Evolutionary conservation across 92 coral and sea anemone species (phyloP).

Genomic region (Heliopora coerulea): DNA sequence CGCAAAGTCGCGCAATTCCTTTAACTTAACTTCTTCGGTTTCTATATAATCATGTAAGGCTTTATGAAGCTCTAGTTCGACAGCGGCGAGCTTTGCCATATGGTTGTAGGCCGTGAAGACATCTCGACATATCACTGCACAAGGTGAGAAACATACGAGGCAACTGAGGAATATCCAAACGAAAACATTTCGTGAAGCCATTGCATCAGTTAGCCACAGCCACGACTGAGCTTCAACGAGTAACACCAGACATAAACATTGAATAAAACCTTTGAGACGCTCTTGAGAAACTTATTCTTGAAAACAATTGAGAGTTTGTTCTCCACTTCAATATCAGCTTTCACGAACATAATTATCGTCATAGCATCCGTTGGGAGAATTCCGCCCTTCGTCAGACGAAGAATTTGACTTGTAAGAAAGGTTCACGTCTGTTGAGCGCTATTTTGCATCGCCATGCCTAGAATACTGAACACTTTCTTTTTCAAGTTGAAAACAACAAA

Average conservation of each 20-base stretch:
- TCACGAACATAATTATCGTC: background rate
- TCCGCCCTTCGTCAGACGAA: background rate
- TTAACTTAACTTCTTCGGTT: conserved; percentile 64
- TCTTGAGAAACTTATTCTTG: background rate
- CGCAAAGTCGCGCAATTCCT: conserved; percentile 57
- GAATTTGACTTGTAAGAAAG: background rate
- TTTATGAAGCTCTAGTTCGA: conserved; percentile 75
- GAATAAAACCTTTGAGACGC: background rate
- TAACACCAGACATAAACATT: background rate
- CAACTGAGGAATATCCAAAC: background rate
- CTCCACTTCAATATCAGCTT: background rate
- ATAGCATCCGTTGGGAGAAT: background rate
- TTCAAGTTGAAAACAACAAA: too few species aligned
- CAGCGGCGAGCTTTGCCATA: conserved; percentile 61
- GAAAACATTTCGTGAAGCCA: background rate
- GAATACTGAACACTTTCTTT: too few species aligned
- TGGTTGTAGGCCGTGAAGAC: conserved; percentile 84
- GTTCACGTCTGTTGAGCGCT: background rate
- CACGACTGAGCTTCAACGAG: background rate
- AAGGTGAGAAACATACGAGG: background rate
- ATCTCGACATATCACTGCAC: conserved; percentile 39
- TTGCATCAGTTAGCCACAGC: background rate
- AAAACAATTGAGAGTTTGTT: conserved; percentile 6
- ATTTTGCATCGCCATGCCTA: background rate
- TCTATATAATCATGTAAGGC: conserved; percentile 69